Base-by-base conservation (phyloP, 2,797 vertebrate genomes). In the Coluber constrictor region DNA sequence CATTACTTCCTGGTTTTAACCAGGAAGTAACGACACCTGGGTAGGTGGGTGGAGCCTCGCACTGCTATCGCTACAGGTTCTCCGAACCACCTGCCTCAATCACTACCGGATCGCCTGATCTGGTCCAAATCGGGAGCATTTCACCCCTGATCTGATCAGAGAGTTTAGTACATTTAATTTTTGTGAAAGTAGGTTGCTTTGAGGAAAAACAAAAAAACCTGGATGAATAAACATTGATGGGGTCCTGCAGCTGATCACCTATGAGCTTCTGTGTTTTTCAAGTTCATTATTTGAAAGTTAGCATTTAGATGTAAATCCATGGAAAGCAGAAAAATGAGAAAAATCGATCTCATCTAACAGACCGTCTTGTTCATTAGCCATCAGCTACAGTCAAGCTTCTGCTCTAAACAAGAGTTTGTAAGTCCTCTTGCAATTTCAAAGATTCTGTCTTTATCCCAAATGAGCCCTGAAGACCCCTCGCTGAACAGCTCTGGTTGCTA, bases 161-260 rank as follows among this genome's bases (percentile, higher is more conserved):
- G 94, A 89, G 90, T 93, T 96, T 90, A 96, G 97, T 95, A 97
- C 96, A 96, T 96, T 97, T 8, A 63, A 23, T 92, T 93, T 89
- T 16, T 90, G 88, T 20, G 92, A 43, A 94, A 93, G 93, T 95
- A 94, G 95, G 37, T 1, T 79, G 18, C 37, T 43, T 79, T 47
- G 74, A 25, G 37, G 74, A 12, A 25, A 83, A 43, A 83, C 74
- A 4, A 47, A 25, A 47, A 43, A 43, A 5, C 74, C 37, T 83
- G 20, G 20, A 11, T 43, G 4, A 43, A 47, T 47, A 25, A 83
- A 83, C 20, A 5, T 12, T 66, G 15, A 32, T 66, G 60, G 13
- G 51, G 54, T 54, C 18, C 59, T 63, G 59, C 37, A 29, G 37
- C 29, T 16, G 27, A 54, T 51, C 15, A 1, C 13, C 47, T 18